Conservation (phyloP, 2,797 vertebrate genomes). For the Ataeniobius toweri region DNA sequence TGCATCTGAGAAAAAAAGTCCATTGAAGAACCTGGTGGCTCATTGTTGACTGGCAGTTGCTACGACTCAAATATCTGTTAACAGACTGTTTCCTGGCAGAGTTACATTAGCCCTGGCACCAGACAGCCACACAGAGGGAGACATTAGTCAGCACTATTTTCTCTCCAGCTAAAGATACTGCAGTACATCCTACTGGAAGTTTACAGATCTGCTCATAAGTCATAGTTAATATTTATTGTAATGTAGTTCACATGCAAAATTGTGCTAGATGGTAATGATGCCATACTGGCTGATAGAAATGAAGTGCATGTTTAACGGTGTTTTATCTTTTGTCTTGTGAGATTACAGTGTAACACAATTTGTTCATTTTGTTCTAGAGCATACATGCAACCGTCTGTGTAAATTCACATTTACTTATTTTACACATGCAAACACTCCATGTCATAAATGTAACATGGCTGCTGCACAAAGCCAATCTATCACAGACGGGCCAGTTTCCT, state of each 20-base stretch:
- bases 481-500: constrained; percentile 47
- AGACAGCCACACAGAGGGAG: constrained; percentile 72
- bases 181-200: constrained; percentile 44
- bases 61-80: constrained; percentile 76
- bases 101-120: constrained; percentile 82
- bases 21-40: constrained; percentile 65
- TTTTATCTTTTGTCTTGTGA: neutral
- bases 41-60: constrained; percentile 69
- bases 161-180: constrained; percentile 53
- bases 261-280: constrained; percentile 9
- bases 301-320: neutral
- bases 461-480: constrained; percentile 59
- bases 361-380: constrained; percentile 22
- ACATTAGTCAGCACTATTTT: constrained; percentile 81
- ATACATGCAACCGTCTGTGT: constrained; percentile 7
- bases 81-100: constrained; percentile 81
- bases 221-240: constrained; percentile 60
- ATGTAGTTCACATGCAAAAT: constrained; percentile 62
- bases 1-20: constrained; percentile 10
- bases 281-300: constrained; percentile 20
- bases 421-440: constrained; percentile 29
- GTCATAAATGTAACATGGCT: constrained; percentile 39
- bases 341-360: constrained; percentile 22
- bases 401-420: constrained; percentile 35
- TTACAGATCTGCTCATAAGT: constrained; percentile 67